Conservation (phyloP, 2,888 invertebrate species). For the Mimas tiliae region DNA sequence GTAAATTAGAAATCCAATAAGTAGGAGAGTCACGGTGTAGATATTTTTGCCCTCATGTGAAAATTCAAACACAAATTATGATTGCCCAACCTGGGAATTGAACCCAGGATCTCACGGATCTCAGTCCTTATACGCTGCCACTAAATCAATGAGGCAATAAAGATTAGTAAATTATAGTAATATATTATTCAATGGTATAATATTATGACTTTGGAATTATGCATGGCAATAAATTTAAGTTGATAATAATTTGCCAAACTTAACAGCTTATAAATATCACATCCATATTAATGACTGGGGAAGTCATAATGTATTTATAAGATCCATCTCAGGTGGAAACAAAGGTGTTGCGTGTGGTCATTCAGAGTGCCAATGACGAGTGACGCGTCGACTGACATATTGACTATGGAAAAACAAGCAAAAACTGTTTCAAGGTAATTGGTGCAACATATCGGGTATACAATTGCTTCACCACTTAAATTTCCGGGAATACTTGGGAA, state of each 20-base stretch:
- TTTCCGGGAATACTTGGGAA: not conserved
- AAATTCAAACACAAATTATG: no score
- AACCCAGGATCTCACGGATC: no score
- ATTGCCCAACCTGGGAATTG: no score
- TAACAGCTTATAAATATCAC: constrained; percentile 10
- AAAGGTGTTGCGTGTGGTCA: constrained; percentile 24
- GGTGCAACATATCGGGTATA: constrained; percentile 40
- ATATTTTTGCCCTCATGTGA: no score
- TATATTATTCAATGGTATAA: not conserved
- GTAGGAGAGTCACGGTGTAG: no score
- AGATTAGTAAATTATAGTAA: not conserved
- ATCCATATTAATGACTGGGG: constrained; percentile 1
- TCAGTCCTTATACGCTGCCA: no score
- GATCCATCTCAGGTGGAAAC: constrained; percentile 5
- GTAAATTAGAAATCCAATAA: no score
- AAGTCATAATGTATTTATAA: constrained; percentile 3
- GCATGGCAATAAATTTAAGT: not conserved
- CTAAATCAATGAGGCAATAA: no score
- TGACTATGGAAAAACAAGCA: constrained; percentile 56
- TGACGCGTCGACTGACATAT: constrained; percentile 44
- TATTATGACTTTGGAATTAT: not conserved
- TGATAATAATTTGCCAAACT: not conserved
- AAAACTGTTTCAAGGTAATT: constrained; percentile 64
- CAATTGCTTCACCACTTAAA: not conserved
- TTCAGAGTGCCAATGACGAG: not conserved